phyloP scores from a whole-genome alignment of 2,888 invertebrate genomes.

The Panorpa germanica region DNA sequence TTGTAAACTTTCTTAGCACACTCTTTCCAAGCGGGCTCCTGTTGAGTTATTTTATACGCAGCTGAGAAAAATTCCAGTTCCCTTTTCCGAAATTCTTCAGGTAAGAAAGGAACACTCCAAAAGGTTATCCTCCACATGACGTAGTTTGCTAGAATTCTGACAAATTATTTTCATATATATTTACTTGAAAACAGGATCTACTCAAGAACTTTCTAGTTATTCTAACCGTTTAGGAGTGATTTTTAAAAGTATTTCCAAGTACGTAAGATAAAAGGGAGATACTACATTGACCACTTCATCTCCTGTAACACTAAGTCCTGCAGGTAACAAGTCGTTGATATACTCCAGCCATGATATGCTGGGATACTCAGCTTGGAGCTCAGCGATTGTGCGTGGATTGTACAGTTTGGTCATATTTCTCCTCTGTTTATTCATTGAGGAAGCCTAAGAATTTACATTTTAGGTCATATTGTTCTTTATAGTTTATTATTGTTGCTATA shows the following conservation, averaged over 20 bases:
- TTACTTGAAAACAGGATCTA: no score
- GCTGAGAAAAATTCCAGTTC: slow-evolving; percentile 67
- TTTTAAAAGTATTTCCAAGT: no score
- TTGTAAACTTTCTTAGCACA: slow-evolving; percentile 65
- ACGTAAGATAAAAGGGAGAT: no score
- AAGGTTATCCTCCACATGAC: slow-evolving; percentile 81
- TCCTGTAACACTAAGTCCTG: slow-evolving; percentile 35
- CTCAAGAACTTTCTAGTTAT: no score
- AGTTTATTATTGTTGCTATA: no score
- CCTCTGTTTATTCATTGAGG: slow-evolving; percentile 72
- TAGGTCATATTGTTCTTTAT: not conserved
- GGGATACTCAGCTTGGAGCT: slow-evolving; percentile 56
- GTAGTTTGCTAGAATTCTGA: slow-evolving; percentile 67
- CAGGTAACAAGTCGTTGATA: slow-evolving; percentile 59
- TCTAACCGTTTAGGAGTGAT: no score
- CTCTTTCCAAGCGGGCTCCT: slow-evolving; percentile 82
- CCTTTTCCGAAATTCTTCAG: slow-evolving; percentile 54
- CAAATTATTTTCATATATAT: no score
- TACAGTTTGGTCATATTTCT: slow-evolving; percentile 78
- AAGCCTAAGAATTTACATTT: slow-evolving; percentile 42
- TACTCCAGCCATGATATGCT: slow-evolving; percentile 41
- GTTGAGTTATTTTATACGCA: slow-evolving; percentile 64
- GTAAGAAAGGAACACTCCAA: slow-evolving; percentile 62
- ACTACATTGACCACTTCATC: slow-evolving; percentile 70
- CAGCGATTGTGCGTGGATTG: slow-evolving; percentile 71